These are phyloP conservation scores for Zygothrica quintamaculata DNA, from an alignment of 2,888 invertebrate species.

Conservation along the genomic window DNA sequence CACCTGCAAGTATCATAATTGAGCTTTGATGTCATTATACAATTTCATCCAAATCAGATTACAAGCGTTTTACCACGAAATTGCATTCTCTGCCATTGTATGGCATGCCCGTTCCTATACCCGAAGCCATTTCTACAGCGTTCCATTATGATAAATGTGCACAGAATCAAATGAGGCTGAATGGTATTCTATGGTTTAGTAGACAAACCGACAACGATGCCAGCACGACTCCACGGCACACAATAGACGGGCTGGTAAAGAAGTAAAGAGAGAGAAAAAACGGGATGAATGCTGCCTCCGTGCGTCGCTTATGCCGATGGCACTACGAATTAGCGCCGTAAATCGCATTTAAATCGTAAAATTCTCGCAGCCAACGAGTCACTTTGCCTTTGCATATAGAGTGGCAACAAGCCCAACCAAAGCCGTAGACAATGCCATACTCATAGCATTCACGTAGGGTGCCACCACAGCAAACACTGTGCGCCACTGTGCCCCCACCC, in stretches of 20 bases:
- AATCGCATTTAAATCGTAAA: conserved; percentile 80
- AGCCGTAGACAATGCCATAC: conserved; percentile 41
- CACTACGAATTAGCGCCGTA: conserved; percentile 77
- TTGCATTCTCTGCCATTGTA: conserved; percentile 60
- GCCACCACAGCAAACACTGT: conserved; percentile 7
- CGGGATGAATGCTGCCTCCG: conserved; percentile 6
- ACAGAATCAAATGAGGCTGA: conserved; percentile 71
- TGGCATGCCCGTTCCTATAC: background rate
- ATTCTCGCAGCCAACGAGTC: conserved; percentile 71
- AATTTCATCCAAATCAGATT: conserved; percentile 61
- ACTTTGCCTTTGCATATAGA: conserved; percentile 66
- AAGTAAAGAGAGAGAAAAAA: too few relatives aligned
- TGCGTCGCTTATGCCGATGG: conserved; percentile 58
- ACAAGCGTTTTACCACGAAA: conserved; percentile 65
- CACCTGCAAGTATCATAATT: conserved; percentile 37
- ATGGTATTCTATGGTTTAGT: conserved; percentile 62
- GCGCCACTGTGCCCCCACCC: conserved; percentile 21
- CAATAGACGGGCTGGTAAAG: conserved; percentile 32
- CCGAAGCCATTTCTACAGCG: conserved; percentile 11
- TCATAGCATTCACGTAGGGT: background rate
- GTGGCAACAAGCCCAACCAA: conserved; percentile 44
- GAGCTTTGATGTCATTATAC: conserved; percentile 46
- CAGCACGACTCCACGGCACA: conserved; percentile 40
- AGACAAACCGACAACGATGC: conserved; percentile 36
- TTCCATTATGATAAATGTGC: conserved; percentile 73